Percentiles rank a stretch among this genome's conserved stretches.
phyloP scores from a whole-genome alignment of 35 echinoderm and acorn worm species.

The Ptychodera flava region DNA sequence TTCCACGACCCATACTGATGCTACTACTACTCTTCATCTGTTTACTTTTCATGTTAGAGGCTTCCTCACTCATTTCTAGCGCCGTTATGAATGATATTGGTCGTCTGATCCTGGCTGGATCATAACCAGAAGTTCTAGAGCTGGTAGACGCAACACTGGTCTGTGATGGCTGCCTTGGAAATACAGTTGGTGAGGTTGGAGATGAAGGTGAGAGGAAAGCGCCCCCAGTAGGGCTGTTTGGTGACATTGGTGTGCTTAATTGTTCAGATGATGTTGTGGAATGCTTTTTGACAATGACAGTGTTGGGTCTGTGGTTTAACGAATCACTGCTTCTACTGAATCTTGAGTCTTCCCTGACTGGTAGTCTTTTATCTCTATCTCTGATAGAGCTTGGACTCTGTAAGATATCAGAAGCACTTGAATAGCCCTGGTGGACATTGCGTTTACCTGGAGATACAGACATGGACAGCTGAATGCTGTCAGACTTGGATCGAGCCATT shows the following conservation, averaged over 20 bases:
- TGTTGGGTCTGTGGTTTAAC: background rate
- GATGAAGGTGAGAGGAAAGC: background rate
- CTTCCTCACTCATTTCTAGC: constrained; percentile 79
- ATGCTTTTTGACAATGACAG: background rate
- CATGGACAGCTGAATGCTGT: background rate
- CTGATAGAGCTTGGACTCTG: constrained; percentile 47
- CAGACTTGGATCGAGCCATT: constrained; percentile 9
- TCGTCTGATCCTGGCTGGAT: constrained; percentile 43
- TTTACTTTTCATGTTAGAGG: constrained; percentile 29
- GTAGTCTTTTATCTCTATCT: background rate
- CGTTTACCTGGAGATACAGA: background rate
- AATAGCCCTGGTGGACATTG: background rate
- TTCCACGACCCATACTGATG: background rate
- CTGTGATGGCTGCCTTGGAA: background rate
- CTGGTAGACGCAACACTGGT: background rate
- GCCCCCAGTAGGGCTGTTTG: background rate
- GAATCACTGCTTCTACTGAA: background rate
- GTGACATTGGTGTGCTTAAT: background rate
- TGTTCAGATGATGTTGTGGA: background rate
- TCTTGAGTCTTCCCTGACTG: background rate
- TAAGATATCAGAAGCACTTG: constrained; percentile 32
- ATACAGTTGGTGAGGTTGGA: background rate
- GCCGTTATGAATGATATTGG: constrained; percentile 96
- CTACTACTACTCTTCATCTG: constrained; percentile 10
- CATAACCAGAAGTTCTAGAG: background rate